These are phyloP conservation scores for Pterocles gutturalis DNA, from an alignment of 2,113 vertebrate species.

Conservation along the genomic window DNA sequence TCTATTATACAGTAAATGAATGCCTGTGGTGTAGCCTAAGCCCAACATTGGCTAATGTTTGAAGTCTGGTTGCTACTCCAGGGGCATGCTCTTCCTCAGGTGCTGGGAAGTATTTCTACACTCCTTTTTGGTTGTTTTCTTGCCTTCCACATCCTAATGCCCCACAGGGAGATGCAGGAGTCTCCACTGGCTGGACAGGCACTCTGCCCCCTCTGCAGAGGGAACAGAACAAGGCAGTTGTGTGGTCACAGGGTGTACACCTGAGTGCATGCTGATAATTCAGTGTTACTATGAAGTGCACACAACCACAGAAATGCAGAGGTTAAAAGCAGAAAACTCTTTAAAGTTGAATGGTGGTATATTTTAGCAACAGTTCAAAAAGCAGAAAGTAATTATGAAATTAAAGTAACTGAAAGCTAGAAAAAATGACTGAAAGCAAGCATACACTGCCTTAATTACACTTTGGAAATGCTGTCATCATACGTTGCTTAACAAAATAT, in stretches of 20 bases:
- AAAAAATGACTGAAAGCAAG: not conserved
- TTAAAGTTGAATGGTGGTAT: not conserved
- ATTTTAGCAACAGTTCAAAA: not conserved
- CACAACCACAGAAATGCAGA: not conserved
- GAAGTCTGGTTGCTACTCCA: not conserved
- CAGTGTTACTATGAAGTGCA: not conserved
- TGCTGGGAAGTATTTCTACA: not conserved
- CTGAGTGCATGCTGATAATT: not conserved
- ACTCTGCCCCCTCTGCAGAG: not conserved
- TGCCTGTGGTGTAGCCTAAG: not conserved
- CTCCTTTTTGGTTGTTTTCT: not conserved
- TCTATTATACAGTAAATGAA: not conserved
- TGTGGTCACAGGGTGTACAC: not conserved
- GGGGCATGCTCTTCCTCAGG: not conserved
- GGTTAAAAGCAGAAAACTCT: not conserved
- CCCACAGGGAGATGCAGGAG: accelerated
- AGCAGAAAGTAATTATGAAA: not conserved
- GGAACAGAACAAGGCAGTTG: not conserved
- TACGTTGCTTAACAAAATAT: not conserved
- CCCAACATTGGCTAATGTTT: no score
- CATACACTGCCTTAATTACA: accelerated
- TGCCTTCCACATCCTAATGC: not conserved
- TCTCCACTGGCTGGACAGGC: not conserved
- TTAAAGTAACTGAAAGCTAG: not conserved
- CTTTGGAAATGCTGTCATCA: not conserved